A percentile compares a stretch with the other conserved stretches of the same genome.
These are phyloP conservation scores for Herpailurus yagouaroundi DNA, from an alignment of 2,113 vertebrate species.

Conservation along the genomic window DNA sequence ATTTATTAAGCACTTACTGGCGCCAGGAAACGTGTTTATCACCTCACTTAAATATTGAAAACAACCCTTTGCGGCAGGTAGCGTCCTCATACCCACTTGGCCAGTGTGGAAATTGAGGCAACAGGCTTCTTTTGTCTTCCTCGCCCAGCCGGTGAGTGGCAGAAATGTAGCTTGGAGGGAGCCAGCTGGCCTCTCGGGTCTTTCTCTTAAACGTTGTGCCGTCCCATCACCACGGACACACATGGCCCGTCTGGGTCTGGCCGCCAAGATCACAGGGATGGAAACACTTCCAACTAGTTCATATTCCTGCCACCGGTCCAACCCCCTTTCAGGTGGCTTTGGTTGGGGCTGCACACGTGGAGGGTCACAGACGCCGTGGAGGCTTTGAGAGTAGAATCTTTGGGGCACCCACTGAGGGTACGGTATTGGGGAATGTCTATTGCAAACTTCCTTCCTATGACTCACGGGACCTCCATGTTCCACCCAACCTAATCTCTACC, in stretches of 20 bases:
- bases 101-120: background rate
- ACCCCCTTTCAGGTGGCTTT: background rate
- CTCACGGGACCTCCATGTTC: fast-evolving
- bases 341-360: background rate
- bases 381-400: background rate
- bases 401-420: background rate
- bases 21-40: background rate
- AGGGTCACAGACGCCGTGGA: background rate
- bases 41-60: constrained; percentile 6
- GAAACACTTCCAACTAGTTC: background rate
- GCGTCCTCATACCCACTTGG: background rate
- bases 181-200: background rate
- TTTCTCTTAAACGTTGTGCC: background rate
- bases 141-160: background rate
- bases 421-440: background rate
- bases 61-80: background rate
- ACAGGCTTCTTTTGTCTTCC: background rate
- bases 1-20: background rate
- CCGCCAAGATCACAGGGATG: background rate
- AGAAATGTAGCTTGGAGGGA: background rate
- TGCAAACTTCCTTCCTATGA: background rate
- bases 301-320: background rate
- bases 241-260: background rate
- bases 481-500: background rate
- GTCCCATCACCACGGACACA: background rate